Percentiles rank a stretch among this genome's conserved stretches.
phyloP scores from a whole-genome alignment of 2,797 vertebrate species.

The Ibycter americanus region DNA sequence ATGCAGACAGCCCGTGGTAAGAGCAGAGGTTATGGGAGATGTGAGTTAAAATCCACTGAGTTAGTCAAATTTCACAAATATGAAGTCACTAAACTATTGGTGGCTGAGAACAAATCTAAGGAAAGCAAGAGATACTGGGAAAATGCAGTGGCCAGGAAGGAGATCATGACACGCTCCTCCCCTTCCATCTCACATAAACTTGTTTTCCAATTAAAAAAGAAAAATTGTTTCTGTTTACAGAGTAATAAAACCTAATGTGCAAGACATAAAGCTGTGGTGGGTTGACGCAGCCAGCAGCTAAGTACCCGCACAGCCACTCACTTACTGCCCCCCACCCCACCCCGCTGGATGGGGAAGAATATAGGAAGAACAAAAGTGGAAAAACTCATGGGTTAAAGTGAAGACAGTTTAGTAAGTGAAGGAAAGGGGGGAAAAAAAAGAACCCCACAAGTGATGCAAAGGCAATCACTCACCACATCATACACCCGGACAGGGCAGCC shows the following conservation, averaged over 20 bases:
- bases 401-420: not conserved
- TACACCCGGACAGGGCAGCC: not conserved
- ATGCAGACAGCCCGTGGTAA: not conserved
- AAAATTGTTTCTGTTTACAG: not conserved
- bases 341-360: too few relatives aligned
- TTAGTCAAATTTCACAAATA: not conserved
- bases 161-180: rapidly evolving
- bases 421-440: not conserved
- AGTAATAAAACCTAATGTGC: not conserved
- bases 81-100: not conserved
- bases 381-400: not conserved
- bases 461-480: not conserved
- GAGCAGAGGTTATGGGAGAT: not conserved
- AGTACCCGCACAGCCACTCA: not conserved
- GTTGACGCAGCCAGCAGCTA: not conserved
- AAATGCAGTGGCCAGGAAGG: not conserved
- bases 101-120: not conserved
- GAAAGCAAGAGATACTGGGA: not conserved
- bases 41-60: not conserved
- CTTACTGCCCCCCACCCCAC: not conserved
- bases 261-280: not conserved
- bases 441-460: not conserved
- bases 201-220: not conserved
- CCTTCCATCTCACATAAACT: not conserved
- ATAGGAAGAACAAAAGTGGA: too few relatives aligned